Evolutionary conservation across 2,888 invertebrate species (phyloP), one percentile per base, ranked within the genome.

Genomic region (Cantharis rufa): DNA sequence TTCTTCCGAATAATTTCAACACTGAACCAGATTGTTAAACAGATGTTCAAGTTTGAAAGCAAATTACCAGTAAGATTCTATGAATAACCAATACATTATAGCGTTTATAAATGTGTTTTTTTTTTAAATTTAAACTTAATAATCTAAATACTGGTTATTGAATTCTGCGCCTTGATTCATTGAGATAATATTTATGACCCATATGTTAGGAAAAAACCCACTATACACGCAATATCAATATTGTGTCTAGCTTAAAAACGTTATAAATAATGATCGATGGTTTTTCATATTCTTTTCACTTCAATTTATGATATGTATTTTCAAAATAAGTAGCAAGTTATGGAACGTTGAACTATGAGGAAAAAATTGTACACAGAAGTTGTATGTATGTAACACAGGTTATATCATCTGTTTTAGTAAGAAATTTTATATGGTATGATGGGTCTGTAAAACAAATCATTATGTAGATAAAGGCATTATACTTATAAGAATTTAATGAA

Each of bases 401-500:
- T n/a, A 48, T n/a, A 48, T 2, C 2, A 48, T 9, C 13, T 7
- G 5, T n/a, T 48, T 5, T 48, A 48, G 10, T 48, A 48, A n/a
- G n/a, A 48, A 48, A 48, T n/a, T 48, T 48, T 48, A 48, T 9
- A 48, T n/a, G 7, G 7, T n/a, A n/a, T 48, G 48, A 7, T 48
- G 48, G 7, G 7, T 48, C 13, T n/a, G n/a, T 7, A 48, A 48
- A 48, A 48, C 48, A 48, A 24, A 48, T 48, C 48, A n/a, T 48
- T 48, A 48, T 9, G 7, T 7, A n/a, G 48, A n/a, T 66, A 66
- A 21, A 66, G 4, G 64, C 13, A 4, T 66, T n/a, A 66, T 48
- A 66, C 24, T 74, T 72, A 77, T 75, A 73, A 77, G 69, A 77
- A 70, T 73, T 68, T 78, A 78, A 80, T 78, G 77, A 78, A 80